These are phyloP conservation scores for Panulirus ornatus DNA, from an alignment of 1,140 invertebrate genomes.

Conservation along the genomic window DNA sequence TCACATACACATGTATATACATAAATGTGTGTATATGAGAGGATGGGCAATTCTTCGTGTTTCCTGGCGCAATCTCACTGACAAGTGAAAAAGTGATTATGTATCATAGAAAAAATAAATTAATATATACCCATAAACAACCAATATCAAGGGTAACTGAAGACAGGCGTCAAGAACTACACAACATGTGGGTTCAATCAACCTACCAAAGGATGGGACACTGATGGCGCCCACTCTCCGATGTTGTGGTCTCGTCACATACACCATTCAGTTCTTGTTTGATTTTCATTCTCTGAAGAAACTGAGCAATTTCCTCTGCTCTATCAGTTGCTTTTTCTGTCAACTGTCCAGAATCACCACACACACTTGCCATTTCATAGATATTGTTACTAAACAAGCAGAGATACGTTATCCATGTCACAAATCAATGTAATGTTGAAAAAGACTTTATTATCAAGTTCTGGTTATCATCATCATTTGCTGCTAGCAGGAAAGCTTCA, in stretches of 20 bases:
- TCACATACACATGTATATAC: too few species aligned
- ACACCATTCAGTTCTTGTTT: slow-evolving; percentile 69
- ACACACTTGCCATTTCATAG: slow-evolving; percentile 3
- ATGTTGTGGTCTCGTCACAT: slow-evolving; percentile 64
- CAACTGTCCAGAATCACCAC: neutral
- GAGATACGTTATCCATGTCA: neutral
- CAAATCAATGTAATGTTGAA: neutral
- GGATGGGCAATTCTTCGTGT: too few species aligned
- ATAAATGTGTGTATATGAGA: too few species aligned
- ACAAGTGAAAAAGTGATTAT: too few species aligned
- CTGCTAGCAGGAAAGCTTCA: neutral
- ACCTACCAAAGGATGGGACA: slow-evolving; percentile 73
- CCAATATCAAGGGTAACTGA: neutral
- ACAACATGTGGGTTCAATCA: too few species aligned
- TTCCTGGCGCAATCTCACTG: too few species aligned
- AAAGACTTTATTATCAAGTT: slow-evolving; percentile 29
- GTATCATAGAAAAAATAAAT: too few species aligned
- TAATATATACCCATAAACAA: neutral
- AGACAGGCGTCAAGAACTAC: neutral
- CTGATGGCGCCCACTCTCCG: slow-evolving; percentile 67
- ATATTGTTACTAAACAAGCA: neutral
- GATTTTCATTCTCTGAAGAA: slow-evolving; percentile 64
- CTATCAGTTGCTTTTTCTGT: slow-evolving; percentile 62
- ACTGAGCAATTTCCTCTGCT: slow-evolving; percentile 69
- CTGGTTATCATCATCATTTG: slow-evolving; percentile 43